Percentiles rank a stretch among this genome's conserved stretches.
These are phyloP conservation scores for Ophion costatus DNA, from an alignment of 2,888 invertebrate genomes.

Conservation along the genomic window DNA sequence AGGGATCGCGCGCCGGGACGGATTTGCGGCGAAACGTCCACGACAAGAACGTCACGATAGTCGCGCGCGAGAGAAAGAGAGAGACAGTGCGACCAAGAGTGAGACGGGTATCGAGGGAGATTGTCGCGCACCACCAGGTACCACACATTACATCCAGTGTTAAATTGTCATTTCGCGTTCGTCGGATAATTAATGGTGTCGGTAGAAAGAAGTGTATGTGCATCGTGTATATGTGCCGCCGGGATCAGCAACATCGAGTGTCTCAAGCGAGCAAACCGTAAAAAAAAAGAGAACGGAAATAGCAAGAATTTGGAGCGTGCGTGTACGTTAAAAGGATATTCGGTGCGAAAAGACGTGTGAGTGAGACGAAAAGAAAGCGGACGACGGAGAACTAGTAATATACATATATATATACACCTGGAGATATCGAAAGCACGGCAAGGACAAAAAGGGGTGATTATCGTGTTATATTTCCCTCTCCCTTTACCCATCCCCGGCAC, in stretches of 20 bases:
- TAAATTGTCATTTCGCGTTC: conserved; percentile 37
- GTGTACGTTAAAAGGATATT: neutral
- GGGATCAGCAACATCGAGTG: conserved; percentile 13
- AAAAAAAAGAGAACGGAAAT: neutral
- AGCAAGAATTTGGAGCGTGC: neutral
- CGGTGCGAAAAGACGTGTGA: conserved; percentile 9
- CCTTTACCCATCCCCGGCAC: neutral
- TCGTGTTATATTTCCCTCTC: conserved; percentile 21
- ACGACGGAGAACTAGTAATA: neutral
- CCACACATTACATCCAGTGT: conserved; percentile 23
- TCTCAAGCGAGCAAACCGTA: neutral
- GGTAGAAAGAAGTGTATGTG: conserved; percentile 18
- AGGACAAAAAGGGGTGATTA: conserved; percentile 19
- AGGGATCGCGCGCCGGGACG: conserved; percentile 57
- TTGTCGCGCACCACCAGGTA: conserved; percentile 51
- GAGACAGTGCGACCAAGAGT: conserved; percentile 4
- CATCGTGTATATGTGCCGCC: conserved; percentile 21
- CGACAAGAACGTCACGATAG: conserved; percentile 54
- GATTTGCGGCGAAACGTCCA: conserved; percentile 45
- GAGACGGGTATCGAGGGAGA: conserved; percentile 16
- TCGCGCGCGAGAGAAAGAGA: conserved; percentile 30
- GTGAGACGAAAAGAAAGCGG: conserved; percentile 10
- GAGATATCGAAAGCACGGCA: neutral
- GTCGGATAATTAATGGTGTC: conserved; percentile 42
- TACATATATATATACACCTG: neutral